Evolutionary conservation across 2,888 invertebrate species (phyloP).

Genomic region (Imbricaverruca yamaguchii): DNA sequence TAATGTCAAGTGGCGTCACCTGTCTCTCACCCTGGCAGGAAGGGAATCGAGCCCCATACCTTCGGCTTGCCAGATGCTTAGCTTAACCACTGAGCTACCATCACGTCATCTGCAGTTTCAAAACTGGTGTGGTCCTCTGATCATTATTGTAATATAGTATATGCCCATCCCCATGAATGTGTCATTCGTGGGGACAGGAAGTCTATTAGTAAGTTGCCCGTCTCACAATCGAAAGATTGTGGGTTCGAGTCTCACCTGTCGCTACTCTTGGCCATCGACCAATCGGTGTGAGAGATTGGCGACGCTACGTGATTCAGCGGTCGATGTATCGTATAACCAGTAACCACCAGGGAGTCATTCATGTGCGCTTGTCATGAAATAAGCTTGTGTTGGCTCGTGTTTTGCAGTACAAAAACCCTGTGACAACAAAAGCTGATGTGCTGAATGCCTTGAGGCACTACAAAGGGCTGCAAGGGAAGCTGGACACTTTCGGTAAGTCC

Average conservation of each 20-base stretch:
- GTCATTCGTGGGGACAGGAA: neutral
- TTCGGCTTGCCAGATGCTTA: no score
- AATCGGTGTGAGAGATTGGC: no score
- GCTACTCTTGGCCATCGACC: no score
- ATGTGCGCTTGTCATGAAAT: neutral
- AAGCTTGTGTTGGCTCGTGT: constrained; percentile 33
- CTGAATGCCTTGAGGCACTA: constrained; percentile 55
- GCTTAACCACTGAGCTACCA: no score
- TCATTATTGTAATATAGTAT: no score
- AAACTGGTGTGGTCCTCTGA: no score
- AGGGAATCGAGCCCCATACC: no score
- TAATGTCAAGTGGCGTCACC: no score
- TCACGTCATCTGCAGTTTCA: no score
- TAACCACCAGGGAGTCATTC: neutral
- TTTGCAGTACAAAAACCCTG: constrained; percentile 61
- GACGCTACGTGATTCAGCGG: no score
- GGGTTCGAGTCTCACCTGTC: neutral
- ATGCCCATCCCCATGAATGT: no score
- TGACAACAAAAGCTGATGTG: constrained; percentile 60
- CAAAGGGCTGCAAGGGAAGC: constrained; percentile 54
- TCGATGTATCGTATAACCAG: neutral
- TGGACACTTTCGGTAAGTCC: constrained; percentile 59
- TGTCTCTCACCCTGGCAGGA: no score
- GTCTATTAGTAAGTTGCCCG: neutral
- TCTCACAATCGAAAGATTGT: neutral